Percentiles rank a stretch among this genome's conserved stretches.
Conservation (phyloP, 2,113 vertebrate species). For the Corynorhinus townsendii region DNA sequence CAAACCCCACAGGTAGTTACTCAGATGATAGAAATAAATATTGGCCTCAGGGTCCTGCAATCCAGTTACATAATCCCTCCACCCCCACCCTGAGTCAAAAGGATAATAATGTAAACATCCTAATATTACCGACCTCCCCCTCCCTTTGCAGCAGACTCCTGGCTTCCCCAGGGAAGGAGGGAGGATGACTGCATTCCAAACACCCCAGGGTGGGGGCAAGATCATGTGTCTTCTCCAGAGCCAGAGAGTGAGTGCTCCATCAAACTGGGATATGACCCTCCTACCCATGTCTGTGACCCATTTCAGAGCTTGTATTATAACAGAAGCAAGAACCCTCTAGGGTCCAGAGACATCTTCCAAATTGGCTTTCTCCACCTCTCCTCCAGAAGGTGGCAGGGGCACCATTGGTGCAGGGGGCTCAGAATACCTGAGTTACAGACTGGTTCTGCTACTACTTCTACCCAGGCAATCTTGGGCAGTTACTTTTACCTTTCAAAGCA, state of each 20-base stretch:
- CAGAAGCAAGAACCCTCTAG: background rate
- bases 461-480: background rate
- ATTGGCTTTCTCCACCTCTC: background rate
- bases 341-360: conserved; percentile 1
- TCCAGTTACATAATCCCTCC: conserved; percentile 70
- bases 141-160: conserved; percentile 38
- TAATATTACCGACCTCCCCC: conserved; percentile 61
- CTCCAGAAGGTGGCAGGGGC: background rate
- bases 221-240: conserved; percentile 22
- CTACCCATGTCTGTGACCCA: background rate
- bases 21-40: conserved; percentile 79
- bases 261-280: conserved; percentile 40
- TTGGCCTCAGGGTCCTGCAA: conserved; percentile 54
- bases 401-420: background rate
- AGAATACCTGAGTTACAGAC: background rate
- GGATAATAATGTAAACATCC: conserved; percentile 69
- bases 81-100: conserved; percentile 61
- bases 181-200: conserved; percentile 52
- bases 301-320: conserved; percentile 18
- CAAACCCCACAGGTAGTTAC: conserved; percentile 69
- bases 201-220: conserved; percentile 39
- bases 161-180: background rate
- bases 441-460: conserved; percentile 33
- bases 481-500: background rate
- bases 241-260: background rate